These are phyloP conservation scores for Mixornis gularis DNA, from an alignment of 2,113 vertebrate species.

Conservation along the genomic window DNA sequence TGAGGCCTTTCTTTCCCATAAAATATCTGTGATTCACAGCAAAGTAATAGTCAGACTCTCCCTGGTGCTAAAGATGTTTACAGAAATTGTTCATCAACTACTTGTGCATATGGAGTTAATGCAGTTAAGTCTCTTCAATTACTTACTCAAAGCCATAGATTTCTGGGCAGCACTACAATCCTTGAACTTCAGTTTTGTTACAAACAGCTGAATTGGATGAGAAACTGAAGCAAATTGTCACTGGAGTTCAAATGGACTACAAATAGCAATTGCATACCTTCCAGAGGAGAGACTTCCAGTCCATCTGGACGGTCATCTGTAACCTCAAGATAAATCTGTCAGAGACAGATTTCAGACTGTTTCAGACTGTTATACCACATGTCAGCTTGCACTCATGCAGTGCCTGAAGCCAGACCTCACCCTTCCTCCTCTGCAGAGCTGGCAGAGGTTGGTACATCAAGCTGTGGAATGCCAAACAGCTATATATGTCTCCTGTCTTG, in stretches of 20 bases:
- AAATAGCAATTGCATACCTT: slow-evolving; percentile 3
- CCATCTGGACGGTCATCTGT: slow-evolving; percentile 41
- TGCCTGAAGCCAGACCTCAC: slow-evolving; percentile 7
- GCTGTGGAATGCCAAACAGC: neutral
- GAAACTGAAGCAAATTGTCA: neutral
- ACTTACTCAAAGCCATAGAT: neutral
- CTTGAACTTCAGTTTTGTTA: neutral
- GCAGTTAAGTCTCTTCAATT: neutral
- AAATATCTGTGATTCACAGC: neutral
- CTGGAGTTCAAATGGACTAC: neutral
- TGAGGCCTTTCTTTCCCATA: neutral
- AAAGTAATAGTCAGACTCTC: neutral
- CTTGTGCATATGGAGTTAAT: neutral
- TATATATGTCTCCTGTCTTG: neutral
- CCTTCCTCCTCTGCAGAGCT: slow-evolving; percentile 4
- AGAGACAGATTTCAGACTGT: slow-evolving; percentile 23
- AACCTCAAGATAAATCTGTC: slow-evolving; percentile 41
- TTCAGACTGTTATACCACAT: slow-evolving; percentile 5
- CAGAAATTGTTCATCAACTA: neutral
- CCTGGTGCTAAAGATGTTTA: neutral
- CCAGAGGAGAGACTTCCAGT: slow-evolving; percentile 34
- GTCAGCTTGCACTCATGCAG: neutral
- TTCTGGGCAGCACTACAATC: neutral
- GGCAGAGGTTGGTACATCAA: slow-evolving; percentile 26
- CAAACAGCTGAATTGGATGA: neutral